Percentiles rank a stretch among this genome's conserved stretches.
Evolutionary conservation across 2,888 invertebrate species (phyloP).

Genomic region (Cataglyphis livida): DNA sequence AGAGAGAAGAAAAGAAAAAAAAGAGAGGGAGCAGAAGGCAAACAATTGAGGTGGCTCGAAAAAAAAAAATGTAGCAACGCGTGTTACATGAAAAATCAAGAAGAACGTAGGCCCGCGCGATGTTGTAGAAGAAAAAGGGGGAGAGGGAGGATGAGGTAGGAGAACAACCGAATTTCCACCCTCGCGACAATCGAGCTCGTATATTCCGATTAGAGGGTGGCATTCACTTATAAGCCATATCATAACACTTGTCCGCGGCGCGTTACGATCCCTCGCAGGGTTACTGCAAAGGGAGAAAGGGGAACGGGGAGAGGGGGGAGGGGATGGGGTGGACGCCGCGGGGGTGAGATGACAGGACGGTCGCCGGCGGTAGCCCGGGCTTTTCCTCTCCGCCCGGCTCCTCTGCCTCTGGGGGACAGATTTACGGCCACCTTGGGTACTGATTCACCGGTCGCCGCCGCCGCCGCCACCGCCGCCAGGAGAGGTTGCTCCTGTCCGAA

Average conservation of each 20-base stretch:
- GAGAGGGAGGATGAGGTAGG: neutral
- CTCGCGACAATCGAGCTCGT: constrained; percentile 84
- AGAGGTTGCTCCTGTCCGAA: constrained; percentile 73
- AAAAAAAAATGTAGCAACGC: constrained; percentile 8
- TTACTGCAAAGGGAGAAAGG: neutral
- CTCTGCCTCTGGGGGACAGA: constrained; percentile 81
- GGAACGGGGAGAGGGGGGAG: neutral
- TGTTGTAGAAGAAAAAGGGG: neutral
- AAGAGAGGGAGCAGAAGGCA: neutral
- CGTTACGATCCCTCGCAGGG: constrained; percentile 81
- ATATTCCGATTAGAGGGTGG: constrained; percentile 85
- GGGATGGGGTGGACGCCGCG: constrained; percentile 1
- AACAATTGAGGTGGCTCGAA: constrained; percentile 18
- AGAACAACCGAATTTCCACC: constrained; percentile 65
- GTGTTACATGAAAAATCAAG: constrained; percentile 36
- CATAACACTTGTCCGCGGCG: constrained; percentile 85
- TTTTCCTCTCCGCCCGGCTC: constrained; percentile 65
- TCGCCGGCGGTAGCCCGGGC: constrained; percentile 56
- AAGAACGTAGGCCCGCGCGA: constrained; percentile 10
- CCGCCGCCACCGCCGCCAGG: constrained; percentile 49
- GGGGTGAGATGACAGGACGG: constrained; percentile 40
- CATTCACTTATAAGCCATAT: constrained; percentile 86
- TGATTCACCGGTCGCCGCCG: constrained; percentile 82
- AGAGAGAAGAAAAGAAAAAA: neutral
- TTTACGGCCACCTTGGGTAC: constrained; percentile 86